Evolutionary conservation across 1,140 invertebrate species (phyloP), one percentile per base, ranked within the genome.

Genomic region (Macrotrachela quadricornifera): DNA sequence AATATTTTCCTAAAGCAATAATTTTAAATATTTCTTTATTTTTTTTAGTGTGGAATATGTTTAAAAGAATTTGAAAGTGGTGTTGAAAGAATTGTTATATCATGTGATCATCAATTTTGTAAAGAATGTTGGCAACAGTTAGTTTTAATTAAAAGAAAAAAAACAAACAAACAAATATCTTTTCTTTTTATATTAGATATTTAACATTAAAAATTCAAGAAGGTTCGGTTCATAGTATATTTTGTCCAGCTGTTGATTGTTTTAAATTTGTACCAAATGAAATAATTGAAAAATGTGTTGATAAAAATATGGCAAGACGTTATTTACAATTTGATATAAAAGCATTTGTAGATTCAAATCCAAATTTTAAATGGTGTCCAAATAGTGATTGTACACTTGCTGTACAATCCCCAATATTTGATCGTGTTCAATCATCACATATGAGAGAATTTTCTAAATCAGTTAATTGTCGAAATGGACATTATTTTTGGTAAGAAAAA

Each of bases 241-340:
- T 75, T 3, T 81, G 79, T 65, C 79, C 79, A 21, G 78, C 77
- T 18, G 77, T 71, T 61, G 69, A 75, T 48, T 81, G 79, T 61
- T 72, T 73, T 52, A 64, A 62, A 56, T 62, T 80, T n/a, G 78
- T 80, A 21, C 77, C 79, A 42, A 74, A 78, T 12, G 77, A 80
- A 56, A 63, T 80, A 10, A 79, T 81, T 50, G 78, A 80, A 63
- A 73, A 72, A 54, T 65, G 79, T 46, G 77, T 81, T 10, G 76
- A 75, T 51, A 69, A 76, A 37, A 75, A 79, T 51, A 77, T 79
- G 69, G 77, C 78, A 40, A 66, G 75, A 39, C 70, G 76, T 60
- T 80, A 80, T 64, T 66, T 80, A 13, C 76, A 80, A 62, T 80
- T 80, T 67, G 79, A 81, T 65, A 80, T 81, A 42, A 77, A 80